phyloP scores from a whole-genome alignment of 2,888 invertebrate species.

The Bombylius discolor region DNA sequence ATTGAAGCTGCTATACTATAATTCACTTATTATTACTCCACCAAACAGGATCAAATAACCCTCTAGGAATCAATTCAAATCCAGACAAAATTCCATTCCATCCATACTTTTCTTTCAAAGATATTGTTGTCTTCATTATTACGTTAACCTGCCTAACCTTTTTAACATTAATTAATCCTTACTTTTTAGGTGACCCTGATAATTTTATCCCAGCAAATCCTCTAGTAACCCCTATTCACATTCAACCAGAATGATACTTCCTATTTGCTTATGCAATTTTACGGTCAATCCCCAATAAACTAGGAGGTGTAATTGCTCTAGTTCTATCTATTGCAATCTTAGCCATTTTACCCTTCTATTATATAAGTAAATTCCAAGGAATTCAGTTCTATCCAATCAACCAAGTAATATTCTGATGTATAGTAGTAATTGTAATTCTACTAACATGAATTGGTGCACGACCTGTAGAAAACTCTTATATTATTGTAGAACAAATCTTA shows the following conservation, averaged over 20 bases:
- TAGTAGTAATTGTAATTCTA: slow-evolving; percentile 43
- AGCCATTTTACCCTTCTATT: slow-evolving; percentile 45
- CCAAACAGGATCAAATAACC: slow-evolving; percentile 55
- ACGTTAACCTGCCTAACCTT: slow-evolving; percentile 41
- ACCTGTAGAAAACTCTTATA: slow-evolving; percentile 54
- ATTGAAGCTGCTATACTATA: slow-evolving; percentile 46
- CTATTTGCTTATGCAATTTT: slow-evolving; percentile 73
- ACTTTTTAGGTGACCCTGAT: slow-evolving; percentile 54
- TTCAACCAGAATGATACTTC: slow-evolving; percentile 78
- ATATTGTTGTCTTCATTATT: slow-evolving; percentile 47
- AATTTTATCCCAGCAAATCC: slow-evolving; percentile 49
- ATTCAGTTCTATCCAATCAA: slow-evolving; percentile 48
- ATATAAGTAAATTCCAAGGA: slow-evolving; percentile 44
- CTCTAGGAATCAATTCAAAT: slow-evolving; percentile 50
- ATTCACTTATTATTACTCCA: slow-evolving; percentile 54
- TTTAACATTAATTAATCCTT: slow-evolving; percentile 44
- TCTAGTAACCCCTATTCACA: slow-evolving; percentile 52
- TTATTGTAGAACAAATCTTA: slow-evolving; percentile 46
- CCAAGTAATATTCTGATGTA: slow-evolving; percentile 47
- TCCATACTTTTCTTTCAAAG: slow-evolving; percentile 51
- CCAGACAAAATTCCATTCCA: slow-evolving; percentile 57
- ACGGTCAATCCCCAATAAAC: slow-evolving; percentile 67
- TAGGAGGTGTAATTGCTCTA: slow-evolving; percentile 49
- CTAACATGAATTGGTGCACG: slow-evolving; percentile 60
- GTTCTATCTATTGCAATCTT: slow-evolving; percentile 52